These are phyloP conservation scores for Sturnira hondurensis DNA, from an alignment of 2,113 vertebrate genomes.

Conservation along the genomic window DNA sequence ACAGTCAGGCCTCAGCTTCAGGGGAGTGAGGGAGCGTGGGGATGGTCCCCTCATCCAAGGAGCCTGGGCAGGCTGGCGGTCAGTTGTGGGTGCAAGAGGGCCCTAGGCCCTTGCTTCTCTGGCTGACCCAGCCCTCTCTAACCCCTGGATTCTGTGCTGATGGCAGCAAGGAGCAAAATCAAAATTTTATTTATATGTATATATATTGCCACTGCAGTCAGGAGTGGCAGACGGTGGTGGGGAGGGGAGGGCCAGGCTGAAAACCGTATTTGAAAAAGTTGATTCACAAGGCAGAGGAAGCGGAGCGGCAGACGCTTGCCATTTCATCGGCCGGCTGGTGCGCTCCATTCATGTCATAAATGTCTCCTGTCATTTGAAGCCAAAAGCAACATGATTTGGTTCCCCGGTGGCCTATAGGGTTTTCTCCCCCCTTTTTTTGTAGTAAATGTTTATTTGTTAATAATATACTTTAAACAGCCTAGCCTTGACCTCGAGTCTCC, in stretches of 20 bases:
- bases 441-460: slow-evolving; percentile 91
- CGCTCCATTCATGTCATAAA: slow-evolving; percentile 85
- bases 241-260: background rate
- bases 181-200: slow-evolving; percentile 70
- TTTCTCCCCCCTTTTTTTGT: slow-evolving; percentile 58
- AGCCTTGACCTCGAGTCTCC: slow-evolving; percentile 85
- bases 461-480: slow-evolving; percentile 86
- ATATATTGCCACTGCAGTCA: slow-evolving; percentile 68
- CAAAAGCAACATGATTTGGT: slow-evolving; percentile 85
- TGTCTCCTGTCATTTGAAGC: slow-evolving; percentile 87
- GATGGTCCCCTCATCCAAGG: slow-evolving; percentile 63
- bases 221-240: slow-evolving; percentile 31
- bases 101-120: background rate
- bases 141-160: slow-evolving; percentile 70
- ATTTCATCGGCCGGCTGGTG: slow-evolving; percentile 81
- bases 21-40: background rate
- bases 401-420: slow-evolving; percentile 84
- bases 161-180: slow-evolving; percentile 78
- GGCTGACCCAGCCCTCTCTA: slow-evolving; percentile 62
- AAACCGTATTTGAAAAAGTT: slow-evolving; percentile 80
- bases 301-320: slow-evolving; percentile 82
- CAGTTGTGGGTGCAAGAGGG: slow-evolving; percentile 4
- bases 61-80: slow-evolving; percentile 79
- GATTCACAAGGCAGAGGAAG: slow-evolving; percentile 82
- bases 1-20: slow-evolving; percentile 82